These are phyloP conservation scores for Drosophila arizonae DNA, from an alignment of 1,140 invertebrate species.

Conservation along the genomic window DNA sequence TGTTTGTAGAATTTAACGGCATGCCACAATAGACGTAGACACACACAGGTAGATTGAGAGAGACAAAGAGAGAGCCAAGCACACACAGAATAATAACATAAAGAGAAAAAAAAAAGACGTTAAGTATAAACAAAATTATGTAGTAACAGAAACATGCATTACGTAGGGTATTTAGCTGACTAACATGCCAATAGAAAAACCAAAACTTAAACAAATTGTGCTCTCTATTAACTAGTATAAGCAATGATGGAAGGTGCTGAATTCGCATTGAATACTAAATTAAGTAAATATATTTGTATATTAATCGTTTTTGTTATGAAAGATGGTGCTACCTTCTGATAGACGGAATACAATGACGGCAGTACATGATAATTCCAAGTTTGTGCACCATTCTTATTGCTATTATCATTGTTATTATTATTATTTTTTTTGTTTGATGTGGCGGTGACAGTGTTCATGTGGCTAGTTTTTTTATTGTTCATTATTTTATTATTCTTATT, in stretches of 20 bases:
- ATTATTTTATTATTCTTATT: conserved; percentile 43
- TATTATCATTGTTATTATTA: conserved; percentile 65
- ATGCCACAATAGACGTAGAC: conserved; percentile 40
- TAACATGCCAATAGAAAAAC: conserved; percentile 8
- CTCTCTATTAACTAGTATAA: conserved; percentile 4
- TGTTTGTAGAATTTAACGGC: conserved; percentile 21
- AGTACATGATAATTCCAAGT: conserved; percentile 92
- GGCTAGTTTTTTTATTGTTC: conserved; percentile 49
- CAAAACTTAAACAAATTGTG: conserved; percentile 14
- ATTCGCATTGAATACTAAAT: background rate
- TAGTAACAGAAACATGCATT: conserved; percentile 37
- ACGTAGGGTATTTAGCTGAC: background rate
- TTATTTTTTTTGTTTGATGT: conserved; percentile 73
- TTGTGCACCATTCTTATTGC: conserved; percentile 84
- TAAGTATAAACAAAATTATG: conserved; percentile 48
- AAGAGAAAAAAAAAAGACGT: conserved; percentile 27
- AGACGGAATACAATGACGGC: conserved; percentile 90
- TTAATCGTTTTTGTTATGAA: conserved; percentile 30
- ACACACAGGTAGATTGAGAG: background rate
- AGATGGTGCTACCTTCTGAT: conserved; percentile 89
- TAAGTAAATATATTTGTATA: background rate
- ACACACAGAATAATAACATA: conserved; percentile 9
- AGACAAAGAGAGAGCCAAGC: conserved; percentile 1
- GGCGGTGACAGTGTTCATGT: conserved; percentile 75
- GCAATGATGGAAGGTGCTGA: conserved; percentile 35